phyloP scores from a whole-genome alignment of 2,113 vertebrate species.

The Taurulus bubalis region DNA sequence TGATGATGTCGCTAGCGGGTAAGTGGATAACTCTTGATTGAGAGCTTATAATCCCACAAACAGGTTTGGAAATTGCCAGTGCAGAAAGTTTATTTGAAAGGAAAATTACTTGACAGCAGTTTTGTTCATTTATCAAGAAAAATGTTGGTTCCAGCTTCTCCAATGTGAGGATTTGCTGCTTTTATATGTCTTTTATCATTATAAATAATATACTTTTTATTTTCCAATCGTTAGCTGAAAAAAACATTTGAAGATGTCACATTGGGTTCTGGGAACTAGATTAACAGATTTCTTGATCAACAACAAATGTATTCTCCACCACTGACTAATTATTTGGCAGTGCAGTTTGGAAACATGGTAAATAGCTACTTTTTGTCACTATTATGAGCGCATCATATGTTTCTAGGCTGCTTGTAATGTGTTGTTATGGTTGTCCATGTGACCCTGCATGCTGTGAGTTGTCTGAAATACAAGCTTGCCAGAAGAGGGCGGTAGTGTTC shows the following conservation, averaged over 20 bases:
- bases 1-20: constrained; percentile 96
- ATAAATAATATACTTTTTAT: neutral
- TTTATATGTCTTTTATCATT: neutral
- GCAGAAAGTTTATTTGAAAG: neutral
- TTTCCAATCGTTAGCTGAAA: neutral
- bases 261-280: neutral
- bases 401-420: neutral
- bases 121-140: constrained; percentile 4
- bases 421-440: neutral
- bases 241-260: neutral
- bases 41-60: neutral
- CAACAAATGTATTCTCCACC: no score
- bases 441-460: neutral
- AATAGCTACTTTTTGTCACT: neutral
- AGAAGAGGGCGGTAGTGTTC: constrained; percentile 68
- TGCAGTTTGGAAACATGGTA: neutral
- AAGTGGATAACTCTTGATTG: constrained; percentile 61
- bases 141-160: neutral
- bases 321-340: neutral
- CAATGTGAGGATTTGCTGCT: neutral
- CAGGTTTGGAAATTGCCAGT: neutral
- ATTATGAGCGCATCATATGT: neutral
- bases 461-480: constrained; percentile 1
- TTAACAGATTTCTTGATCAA: no score
- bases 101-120: neutral